Evolutionary conservation across 2,888 invertebrate genomes (phyloP), one percentile per base, ranked within the genome.

Genomic region (Lucinisca nassula): DNA sequence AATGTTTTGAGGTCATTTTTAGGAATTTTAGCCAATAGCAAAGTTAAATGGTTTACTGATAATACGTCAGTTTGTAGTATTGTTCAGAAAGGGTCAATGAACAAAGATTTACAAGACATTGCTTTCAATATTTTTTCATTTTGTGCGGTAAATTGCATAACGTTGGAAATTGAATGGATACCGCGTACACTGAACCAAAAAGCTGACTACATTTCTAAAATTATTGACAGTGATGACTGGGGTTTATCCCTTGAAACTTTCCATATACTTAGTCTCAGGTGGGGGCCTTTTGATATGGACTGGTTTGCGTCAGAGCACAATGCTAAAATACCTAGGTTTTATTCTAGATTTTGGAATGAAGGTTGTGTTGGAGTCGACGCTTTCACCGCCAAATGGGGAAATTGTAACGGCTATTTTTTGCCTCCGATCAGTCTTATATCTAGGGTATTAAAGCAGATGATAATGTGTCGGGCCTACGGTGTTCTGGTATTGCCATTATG

Each of bases 11-110:
- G 27, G n/a, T 72, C 77, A 12, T 38, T 81, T 21, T 55, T 10
- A 6, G 21, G 45, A 51, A 30, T 30, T 40, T 55, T 84, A 21
- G 21, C 21, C n/a, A 37, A 38, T 61, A 27, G 32, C 6, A 78
- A 35, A 49, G 79, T 82, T 40, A 85, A 85, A 61, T 82, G 82
- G 85, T 78, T 61, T 75, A 55, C 82, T 27, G 78, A 85, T 79
- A 85, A 82, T 67, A 14, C 45, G 45, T 37, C 38, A n/a, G 74
- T 82, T 8, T 38, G 61, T 32, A 30, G 27, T 27, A 82, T 82
- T 27, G 67, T 79, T 27, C 21, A 27, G 24, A 82, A 82, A 38
- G 85, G 81, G 6, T 82, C 85, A 12, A 77, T 85, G 85, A 85
- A 85, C 40, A 37, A 27, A 55, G 78, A 82, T 24, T 74, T 82